These are phyloP conservation scores for Holcopasites calliopsidis DNA, from an alignment of 1,140 invertebrate genomes.

Conservation along the genomic window DNA sequence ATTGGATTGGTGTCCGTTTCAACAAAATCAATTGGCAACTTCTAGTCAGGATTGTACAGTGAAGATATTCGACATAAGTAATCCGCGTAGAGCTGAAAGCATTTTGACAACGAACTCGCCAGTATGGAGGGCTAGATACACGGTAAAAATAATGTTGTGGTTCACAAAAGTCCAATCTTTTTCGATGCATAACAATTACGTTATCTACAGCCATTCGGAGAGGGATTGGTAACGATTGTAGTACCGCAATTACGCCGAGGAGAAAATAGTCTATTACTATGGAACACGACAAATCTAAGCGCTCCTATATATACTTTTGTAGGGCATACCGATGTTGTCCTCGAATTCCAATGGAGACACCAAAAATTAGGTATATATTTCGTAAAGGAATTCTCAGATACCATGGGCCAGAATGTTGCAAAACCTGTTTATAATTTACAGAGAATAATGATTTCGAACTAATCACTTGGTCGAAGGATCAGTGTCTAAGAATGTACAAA, in stretches of 20 bases:
- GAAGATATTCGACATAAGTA: conserved; percentile 95
- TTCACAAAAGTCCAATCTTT: background rate
- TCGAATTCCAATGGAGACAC: conserved; percentile 96
- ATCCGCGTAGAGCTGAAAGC: conserved; percentile 89
- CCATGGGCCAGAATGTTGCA: background rate
- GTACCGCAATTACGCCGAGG: conserved; percentile 89
- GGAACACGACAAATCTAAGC: conserved; percentile 87
- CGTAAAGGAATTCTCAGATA: background rate
- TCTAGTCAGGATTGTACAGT: conserved; percentile 97
- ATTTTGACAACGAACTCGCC: conserved; percentile 91
- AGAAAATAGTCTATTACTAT: conserved; percentile 90
- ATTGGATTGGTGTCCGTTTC: conserved; percentile 94
- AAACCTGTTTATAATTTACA: conserved; percentile 63
- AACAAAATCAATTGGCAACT: conserved; percentile 93
- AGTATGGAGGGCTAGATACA: conserved; percentile 96
- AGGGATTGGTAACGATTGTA: conserved; percentile 93
- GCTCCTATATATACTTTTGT: conserved; percentile 92
- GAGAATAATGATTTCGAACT: conserved; percentile 88
- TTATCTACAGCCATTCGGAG: conserved; percentile 89
- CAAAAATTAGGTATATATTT: conserved; percentile 78
- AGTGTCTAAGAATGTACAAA: conserved; percentile 93
- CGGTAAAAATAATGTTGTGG: conserved; percentile 79
- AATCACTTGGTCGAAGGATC: conserved; percentile 98
- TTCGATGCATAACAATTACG: background rate
- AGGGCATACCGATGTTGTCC: conserved; percentile 95